Base-by-base conservation (phyloP, 2,888 invertebrate genomes). In the Mamestra brassicae region DNA sequence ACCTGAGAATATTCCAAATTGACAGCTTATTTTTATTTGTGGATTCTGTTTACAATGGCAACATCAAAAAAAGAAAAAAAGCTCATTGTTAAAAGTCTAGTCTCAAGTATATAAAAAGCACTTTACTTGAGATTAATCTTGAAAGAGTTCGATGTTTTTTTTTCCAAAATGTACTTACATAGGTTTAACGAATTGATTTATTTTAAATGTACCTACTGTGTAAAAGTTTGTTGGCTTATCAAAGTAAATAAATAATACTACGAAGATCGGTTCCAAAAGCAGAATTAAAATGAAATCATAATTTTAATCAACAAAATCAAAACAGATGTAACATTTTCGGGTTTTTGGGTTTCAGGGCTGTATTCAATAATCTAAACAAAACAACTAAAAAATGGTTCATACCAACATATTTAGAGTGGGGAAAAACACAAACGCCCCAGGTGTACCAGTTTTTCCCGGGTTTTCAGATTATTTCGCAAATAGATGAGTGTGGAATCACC, bases 41-140 rank as follows among this genome's bases (percentile, higher is more conserved):
- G 17, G 11, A 84, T 84, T 74, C 84, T 69, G 74, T 68, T 84
- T 8, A 17, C 66, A 74, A 84, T 74, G 67, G n/a, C 38, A 26
- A 57, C 10, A 52, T 66, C 80, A 84, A 57, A 71, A 71, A 55
- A 55, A 47, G 8, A 15, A 58, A 71, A 68, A 69, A 55, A 26
- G 26, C 26, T 26, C 26, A 26, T 26, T 26, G 26, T 26, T 26
- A 26, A 26, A 26, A 26, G 26, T 26, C 1, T 26, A 26, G 26
- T 26, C 26, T 26, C 26, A 26, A 26, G 26, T 26, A 26, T 26
- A 26, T 26, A 26, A 26, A 26, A 26, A 26, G 26, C 26, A 26
- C 26, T 26, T 26, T 26, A 36, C 5, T 15, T 7, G 7, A 47
- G 5, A 47, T 47, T 57, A 38, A 57, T 38, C 5, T 70, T 38